Conservation (phyloP, 2,113 vertebrate genomes). For the Crocuta crocuta region DNA sequence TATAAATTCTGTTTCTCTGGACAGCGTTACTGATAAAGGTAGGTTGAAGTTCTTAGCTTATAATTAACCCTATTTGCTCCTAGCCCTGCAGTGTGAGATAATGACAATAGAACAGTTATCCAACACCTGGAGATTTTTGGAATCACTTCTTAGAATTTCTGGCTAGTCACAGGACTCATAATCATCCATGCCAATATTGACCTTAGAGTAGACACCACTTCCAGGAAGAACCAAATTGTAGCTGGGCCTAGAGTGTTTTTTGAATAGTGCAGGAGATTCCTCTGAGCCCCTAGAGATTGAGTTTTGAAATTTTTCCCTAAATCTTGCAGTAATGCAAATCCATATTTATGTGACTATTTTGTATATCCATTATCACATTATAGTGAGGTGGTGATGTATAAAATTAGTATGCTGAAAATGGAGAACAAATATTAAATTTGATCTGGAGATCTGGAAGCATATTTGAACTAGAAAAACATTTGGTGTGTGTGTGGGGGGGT, state of each 20-base stretch:
- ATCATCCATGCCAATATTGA: neutral
- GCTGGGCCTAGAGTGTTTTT: neutral
- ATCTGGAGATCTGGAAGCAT: neutral
- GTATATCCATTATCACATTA: neutral
- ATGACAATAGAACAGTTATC: neutral
- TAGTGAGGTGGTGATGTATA: neutral
- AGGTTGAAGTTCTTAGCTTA: neutral
- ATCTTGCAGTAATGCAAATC: neutral
- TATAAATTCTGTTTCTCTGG: neutral
- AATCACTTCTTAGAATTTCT: neutral
- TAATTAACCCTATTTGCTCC: neutral
- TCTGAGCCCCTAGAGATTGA: neutral
- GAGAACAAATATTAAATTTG: neutral
- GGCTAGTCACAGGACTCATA: too few species aligned
- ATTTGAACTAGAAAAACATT: neutral
- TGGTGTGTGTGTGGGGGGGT: neutral
- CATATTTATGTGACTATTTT: neutral
- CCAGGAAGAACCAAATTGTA: neutral
- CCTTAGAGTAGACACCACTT: neutral
- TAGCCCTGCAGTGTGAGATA: neutral
- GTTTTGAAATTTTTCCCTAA: neutral
- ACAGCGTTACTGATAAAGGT: neutral
- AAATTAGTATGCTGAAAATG: slow-evolving; percentile 24
- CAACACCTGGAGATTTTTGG: neutral
- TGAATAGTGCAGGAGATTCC: neutral